phyloP scores from a whole-genome alignment of 2,888 invertebrate species.

The Palloptera scutellata region DNA sequence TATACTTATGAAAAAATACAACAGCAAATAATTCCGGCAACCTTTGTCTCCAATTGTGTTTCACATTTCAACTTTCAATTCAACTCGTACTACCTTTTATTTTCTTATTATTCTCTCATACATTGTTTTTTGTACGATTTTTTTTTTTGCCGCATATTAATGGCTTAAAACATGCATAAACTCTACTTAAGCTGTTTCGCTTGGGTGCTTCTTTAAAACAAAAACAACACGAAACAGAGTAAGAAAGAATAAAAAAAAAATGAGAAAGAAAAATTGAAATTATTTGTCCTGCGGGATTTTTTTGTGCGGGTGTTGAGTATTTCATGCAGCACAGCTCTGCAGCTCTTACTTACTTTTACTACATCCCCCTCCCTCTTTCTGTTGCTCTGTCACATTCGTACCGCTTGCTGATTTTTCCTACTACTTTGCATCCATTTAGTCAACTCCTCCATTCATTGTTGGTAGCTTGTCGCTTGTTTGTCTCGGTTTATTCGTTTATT shows the following conservation, averaged over 20 bases:
- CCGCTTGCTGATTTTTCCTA: neutral
- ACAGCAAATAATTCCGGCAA: too few species aligned
- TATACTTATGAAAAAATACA: too few species aligned
- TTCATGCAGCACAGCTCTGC: neutral
- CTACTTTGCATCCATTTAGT: neutral
- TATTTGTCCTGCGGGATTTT: conserved; percentile 45
- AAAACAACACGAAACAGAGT: too few species aligned
- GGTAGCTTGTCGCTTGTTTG: neutral
- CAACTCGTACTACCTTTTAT: too few species aligned
- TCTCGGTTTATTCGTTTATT: conserved; percentile 2
- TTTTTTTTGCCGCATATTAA: conserved; percentile 25
- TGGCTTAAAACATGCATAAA: conserved; percentile 47
- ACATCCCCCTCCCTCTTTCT: neutral
- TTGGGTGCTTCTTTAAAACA: conserved; percentile 1
- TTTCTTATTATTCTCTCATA: too few species aligned
- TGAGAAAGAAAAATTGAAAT: conserved; percentile 43
- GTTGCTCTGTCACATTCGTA: neutral
- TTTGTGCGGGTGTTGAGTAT: conserved; percentile 18
- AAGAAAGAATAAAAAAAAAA: too few species aligned
- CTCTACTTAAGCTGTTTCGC: conserved; percentile 45
- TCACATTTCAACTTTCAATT: too few species aligned
- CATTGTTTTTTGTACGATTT: too few species aligned
- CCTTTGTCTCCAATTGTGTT: too few species aligned
- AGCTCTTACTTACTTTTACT: too few species aligned
- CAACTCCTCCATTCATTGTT: neutral